These are phyloP conservation scores for Aquatica leii DNA, from an alignment of 2,888 invertebrate genomes.

Conservation along the genomic window DNA sequence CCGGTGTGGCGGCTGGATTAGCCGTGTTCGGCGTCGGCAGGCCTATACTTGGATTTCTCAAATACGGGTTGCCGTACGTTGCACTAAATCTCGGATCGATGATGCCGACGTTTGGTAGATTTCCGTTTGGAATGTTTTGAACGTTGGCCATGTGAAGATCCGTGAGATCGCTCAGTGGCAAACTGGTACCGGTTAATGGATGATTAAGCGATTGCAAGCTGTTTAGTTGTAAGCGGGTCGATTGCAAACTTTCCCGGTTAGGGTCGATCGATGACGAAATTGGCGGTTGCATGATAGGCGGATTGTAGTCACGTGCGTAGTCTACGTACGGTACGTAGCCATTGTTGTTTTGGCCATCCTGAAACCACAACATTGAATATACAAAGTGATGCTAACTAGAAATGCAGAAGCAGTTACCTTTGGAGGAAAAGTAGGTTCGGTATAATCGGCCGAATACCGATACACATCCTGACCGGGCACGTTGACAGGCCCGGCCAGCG, in stretches of 20 bases:
- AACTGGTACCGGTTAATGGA: constrained; percentile 50
- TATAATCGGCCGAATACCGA: constrained; percentile 78
- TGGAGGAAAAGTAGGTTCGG: constrained; percentile 80
- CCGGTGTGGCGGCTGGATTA: constrained; percentile 81
- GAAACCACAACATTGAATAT: constrained; percentile 33
- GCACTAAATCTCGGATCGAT: constrained; percentile 90
- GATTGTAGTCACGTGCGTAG: constrained; percentile 88
- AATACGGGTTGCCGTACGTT: constrained; percentile 88
- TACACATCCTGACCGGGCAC: constrained; percentile 75
- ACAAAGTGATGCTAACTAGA: too few species aligned
- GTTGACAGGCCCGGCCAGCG: constrained; percentile 81
- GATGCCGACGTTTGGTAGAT: constrained; percentile 49
- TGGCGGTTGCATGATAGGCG: constrained; percentile 71
- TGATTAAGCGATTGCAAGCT: constrained; percentile 56
- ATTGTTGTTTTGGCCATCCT: constrained; percentile 85
- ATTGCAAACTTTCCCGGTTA: constrained; percentile 57
- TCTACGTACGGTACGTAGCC: constrained; percentile 90
- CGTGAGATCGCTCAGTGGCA: constrained; percentile 57
- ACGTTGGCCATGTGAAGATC: constrained; percentile 52
- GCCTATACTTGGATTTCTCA: constrained; percentile 73
- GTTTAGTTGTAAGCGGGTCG: constrained; percentile 60
- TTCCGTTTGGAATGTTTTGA: constrained; percentile 55
- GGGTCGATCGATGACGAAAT: constrained; percentile 65
- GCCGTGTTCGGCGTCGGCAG: constrained; percentile 71
- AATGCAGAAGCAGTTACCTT: too few species aligned